phyloP scores from a whole-genome alignment of 2,888 invertebrate genomes.

The Cecidostiba fungosa region DNA sequence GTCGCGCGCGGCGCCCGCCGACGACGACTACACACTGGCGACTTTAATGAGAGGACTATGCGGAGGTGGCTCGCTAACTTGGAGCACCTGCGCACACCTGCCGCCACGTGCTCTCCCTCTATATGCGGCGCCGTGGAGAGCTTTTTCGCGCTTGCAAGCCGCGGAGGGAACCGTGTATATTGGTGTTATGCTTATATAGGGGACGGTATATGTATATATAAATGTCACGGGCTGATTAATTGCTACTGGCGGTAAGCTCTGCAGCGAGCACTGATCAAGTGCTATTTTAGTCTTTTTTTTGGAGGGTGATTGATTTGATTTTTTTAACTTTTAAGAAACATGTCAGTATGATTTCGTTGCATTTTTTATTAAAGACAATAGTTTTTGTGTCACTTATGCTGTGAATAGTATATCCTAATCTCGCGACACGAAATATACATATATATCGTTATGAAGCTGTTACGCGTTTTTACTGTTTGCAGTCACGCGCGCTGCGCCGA shows the following conservation, averaged over 20 bases:
- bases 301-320: no score
- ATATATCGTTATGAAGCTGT: neutral
- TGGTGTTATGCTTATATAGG: no score
- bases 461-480: neutral
- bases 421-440: neutral
- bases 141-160: neutral
- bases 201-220: neutral
- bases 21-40: slow-evolving; percentile 23
- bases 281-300: no score
- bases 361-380: no score
- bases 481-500: neutral
- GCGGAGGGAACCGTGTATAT: no score
- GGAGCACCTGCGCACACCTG: slow-evolving; percentile 45
- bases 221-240: neutral
- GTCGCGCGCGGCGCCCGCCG: slow-evolving; percentile 40
- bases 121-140: neutral
- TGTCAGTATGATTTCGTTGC: no score
- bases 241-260: neutral
- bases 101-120: neutral
- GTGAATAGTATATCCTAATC: neutral
- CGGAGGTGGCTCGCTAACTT: neutral
- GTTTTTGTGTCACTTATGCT: neutral
- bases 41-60: slow-evolving; percentile 21
- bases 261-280: neutral
- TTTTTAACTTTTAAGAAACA: no score